These are phyloP conservation scores for Dicyrtomina minuta DNA, from an alignment of 2,888 invertebrate genomes.

Conservation along the genomic window DNA sequence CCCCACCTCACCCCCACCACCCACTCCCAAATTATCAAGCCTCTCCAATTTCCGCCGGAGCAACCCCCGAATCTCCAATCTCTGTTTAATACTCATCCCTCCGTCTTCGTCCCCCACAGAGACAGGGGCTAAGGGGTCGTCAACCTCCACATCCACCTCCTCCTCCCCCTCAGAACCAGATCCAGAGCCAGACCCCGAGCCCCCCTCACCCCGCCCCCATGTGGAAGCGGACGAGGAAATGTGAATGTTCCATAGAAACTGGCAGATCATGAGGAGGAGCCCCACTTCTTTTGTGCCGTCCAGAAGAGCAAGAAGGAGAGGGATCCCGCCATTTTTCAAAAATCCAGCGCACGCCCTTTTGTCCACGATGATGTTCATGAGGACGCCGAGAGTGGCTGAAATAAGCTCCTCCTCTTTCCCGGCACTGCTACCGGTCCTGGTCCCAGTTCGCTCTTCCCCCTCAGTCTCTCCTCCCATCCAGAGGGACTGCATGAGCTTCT, in stretches of 20 bases:
- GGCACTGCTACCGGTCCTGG: slow-evolving; percentile 5
- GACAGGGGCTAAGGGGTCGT: not conserved
- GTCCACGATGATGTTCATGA: slow-evolving; percentile 51
- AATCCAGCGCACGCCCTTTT: slow-evolving; percentile 46
- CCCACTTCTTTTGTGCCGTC: slow-evolving; percentile 42
- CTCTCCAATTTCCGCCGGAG: slow-evolving; percentile 8
- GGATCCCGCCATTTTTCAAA: slow-evolving; percentile 40
- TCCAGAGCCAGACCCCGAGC: too few species aligned
- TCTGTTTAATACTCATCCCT: not conserved
- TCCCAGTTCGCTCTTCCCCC: slow-evolving; percentile 40
- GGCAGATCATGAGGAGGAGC: slow-evolving; percentile 47
- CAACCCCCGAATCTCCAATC: slow-evolving; percentile 3
- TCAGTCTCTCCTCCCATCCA: slow-evolving; percentile 29
- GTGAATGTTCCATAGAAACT: slow-evolving; percentile 50
- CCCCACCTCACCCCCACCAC: too few species aligned
- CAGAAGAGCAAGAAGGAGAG: slow-evolving; percentile 41
- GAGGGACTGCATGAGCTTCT: slow-evolving; percentile 40
- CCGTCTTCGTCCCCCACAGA: not conserved
- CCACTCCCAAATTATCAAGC: too few species aligned
- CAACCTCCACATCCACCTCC: not conserved
- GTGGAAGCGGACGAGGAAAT: slow-evolving; percentile 40
- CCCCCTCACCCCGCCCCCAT: not conserved
- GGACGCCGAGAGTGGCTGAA: slow-evolving; percentile 50
- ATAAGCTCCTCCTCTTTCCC: slow-evolving; percentile 44
- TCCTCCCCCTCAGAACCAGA: not conserved